Evolutionary conservation across 1,140 invertebrate genomes (phyloP).

Genomic region (Cyphomyrmex costatus): DNA sequence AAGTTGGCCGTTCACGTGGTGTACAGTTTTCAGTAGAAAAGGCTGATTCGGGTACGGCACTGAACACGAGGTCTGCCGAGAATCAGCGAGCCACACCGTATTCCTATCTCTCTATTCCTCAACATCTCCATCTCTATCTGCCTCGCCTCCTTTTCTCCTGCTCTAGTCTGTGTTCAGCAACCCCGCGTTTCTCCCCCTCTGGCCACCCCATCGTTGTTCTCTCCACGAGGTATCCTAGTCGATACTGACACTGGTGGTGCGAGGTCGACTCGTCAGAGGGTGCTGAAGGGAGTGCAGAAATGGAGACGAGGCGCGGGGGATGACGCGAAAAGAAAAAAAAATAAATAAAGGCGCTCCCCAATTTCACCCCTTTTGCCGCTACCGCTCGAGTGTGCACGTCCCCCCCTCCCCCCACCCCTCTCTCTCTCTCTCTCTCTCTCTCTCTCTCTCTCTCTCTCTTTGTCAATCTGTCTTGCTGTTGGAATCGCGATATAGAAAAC

Average conservation of each 20-base stretch:
- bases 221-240: slow-evolving; percentile 82
- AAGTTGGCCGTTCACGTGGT: slow-evolving; percentile 10
- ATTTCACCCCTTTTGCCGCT: neutral
- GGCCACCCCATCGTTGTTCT: slow-evolving; percentile 63
- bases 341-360: slow-evolving; percentile 14
- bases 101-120: slow-evolving; percentile 34
- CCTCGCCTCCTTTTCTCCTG: slow-evolving; percentile 6
- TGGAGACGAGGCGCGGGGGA: slow-evolving; percentile 45
- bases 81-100: slow-evolving; percentile 71
- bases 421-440: neutral
- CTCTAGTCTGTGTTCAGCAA: slow-evolving; percentile 68
- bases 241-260: slow-evolving; percentile 84
- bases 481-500: slow-evolving; percentile 54
- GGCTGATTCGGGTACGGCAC: slow-evolving; percentile 61
- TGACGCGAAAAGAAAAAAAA: slow-evolving; percentile 61
- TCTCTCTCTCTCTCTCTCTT: neutral
- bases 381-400: neutral
- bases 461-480: slow-evolving; percentile 22
- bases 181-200: slow-evolving; percentile 49
- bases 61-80: slow-evolving; percentile 72
- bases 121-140: slow-evolving; percentile 28
- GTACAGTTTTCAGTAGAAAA: neutral
- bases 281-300: slow-evolving; percentile 80
- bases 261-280: slow-evolving; percentile 85
- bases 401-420: neutral